Evolutionary conservation across 2,888 invertebrate genomes (phyloP).

Genomic region (Lamellibrachia satsuma): DNA sequence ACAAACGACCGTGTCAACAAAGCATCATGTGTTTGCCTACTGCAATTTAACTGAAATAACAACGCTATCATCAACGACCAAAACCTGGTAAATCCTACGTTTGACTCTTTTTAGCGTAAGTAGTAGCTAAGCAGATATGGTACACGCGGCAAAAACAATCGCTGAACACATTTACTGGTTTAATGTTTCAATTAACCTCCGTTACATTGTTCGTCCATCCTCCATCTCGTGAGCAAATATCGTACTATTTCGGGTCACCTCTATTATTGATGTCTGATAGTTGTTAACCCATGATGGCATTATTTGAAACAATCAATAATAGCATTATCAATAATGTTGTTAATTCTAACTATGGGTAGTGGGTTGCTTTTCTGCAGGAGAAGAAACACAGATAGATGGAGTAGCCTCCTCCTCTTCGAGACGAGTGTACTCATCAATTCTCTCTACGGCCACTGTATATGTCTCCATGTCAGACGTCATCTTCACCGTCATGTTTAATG

Average conservation of each 20-base stretch:
- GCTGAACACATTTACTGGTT: background rate
- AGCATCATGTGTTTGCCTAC: background rate
- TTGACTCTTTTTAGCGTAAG: background rate
- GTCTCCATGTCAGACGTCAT: conserved; percentile 97
- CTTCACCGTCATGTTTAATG: conserved; percentile 87
- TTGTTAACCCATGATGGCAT: background rate
- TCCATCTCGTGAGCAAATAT: too few relatives aligned
- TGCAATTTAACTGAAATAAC: background rate
- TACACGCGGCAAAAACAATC: background rate
- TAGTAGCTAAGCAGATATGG: background rate
- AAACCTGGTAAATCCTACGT: background rate
- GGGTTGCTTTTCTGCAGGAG: background rate
- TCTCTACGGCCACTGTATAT: conserved; percentile 95
- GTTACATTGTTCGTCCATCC: too few relatives aligned
- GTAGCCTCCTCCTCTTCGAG: conserved; percentile 65
- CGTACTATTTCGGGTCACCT: background rate
- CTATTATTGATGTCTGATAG: background rate
- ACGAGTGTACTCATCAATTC: conserved; percentile 92
- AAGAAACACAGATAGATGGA: background rate
- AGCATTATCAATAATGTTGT: background rate
- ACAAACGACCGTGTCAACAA: too few relatives aligned
- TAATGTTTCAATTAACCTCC: too few relatives aligned
- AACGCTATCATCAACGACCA: background rate
- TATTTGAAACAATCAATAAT: background rate
- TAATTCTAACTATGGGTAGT: background rate